Evolutionary conservation across 53 echinoderm and acorn worm genomes (phyloP), one percentile per base, ranked within the genome.

Genomic region (Echinarachnius parma): DNA sequence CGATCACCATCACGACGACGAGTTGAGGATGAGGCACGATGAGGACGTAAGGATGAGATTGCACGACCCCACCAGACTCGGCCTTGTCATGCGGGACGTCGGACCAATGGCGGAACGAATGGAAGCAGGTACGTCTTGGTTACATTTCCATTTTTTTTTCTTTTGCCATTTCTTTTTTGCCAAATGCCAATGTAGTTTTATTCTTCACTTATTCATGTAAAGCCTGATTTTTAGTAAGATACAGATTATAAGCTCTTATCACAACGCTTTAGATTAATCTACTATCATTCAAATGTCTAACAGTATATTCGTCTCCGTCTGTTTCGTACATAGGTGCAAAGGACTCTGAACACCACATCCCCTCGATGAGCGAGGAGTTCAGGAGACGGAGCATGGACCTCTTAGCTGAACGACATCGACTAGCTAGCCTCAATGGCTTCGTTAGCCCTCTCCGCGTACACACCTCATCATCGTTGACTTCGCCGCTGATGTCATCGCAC

Each of bases 261-360:
- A n/a, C n/a, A n/a, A n/a, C n/a, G n/a, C n/a, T n/a, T n/a, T n/a
- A n/a, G n/a, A n/a, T n/a, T n/a, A n/a, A n/a, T n/a, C n/a, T n/a
- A n/a, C n/a, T n/a, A n/a, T n/a, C n/a, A n/a, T n/a, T n/a, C n/a
- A n/a, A n/a, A n/a, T n/a, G n/a, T n/a, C n/a, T n/a, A n/a, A n/a
- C n/a, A n/a, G n/a, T n/a, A n/a, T n/a, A n/a, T n/a, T n/a, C n/a
- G n/a, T n/a, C n/a, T n/a, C n/a, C n/a, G n/a, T n/a, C n/a, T n/a
- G n/a, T n/a, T n/a, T n/a, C n/a, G n/a, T n/a, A n/a, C n/a, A 39
- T n/a, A 72, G 74, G 74, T 44, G 28, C 74, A 4, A 72, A 72
- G 44, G 57, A 56, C 36, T 27, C 39, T 5, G 74, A 72, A 22
- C 36, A 54, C 18, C 21, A 5, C 10, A 0, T 32, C 21, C 66